Evolutionary conservation across 2,797 vertebrate species (phyloP), one percentile per base, ranked within the genome.

Genomic region (Podargus strigoides): DNA sequence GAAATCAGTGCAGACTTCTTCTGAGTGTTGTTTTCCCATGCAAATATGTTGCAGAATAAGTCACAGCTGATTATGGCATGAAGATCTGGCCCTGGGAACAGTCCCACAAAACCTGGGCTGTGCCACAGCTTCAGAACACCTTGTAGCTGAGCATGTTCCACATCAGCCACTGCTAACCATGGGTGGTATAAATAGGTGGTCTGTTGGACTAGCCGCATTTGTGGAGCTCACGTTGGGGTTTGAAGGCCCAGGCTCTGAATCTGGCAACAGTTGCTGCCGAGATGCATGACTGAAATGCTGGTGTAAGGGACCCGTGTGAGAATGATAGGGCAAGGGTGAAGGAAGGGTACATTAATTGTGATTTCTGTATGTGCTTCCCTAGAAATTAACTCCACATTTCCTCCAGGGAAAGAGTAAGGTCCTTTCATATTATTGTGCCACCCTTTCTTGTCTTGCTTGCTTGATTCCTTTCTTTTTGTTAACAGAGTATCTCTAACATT

Each of bases 301-400:
- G 28, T 34, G 19, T 46, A 49, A 63, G 41, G 37, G 50, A 19
- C 24, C 30, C 37, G 6, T 4, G 0, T 30, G 47, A 70, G 32
- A 81, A 67, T 8, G 32, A 42, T 2, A 62, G 34, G 28, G 46
- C 24, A 47, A 47, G 72, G 56, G 36, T 42, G 62, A 69, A 75
- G 47, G 69, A 68, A 56, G 24, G 30, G 36, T 63, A 69, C 39
- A 30, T 88, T 93, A 94, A 86, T 30, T 90, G 87, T 73, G 55
- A 90, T 86, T 96, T 94, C 67, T 58, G 21, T 55, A 47, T 20
- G 15, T 44, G 59, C 19, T 14, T 94, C 70, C 69, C 46, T 76
- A 70, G 59, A 72, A 94, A 92, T 89, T 91, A 94, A 92, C 66
- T 87, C 66, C n/a, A 52, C 26, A 84, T 72, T 81, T 87, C 10